Percentiles rank a stretch among this genome's conserved stretches.
These are phyloP conservation scores for Campylorhamphus procurvoides DNA, from an alignment of 2,113 vertebrate species.

Conservation along the genomic window DNA sequence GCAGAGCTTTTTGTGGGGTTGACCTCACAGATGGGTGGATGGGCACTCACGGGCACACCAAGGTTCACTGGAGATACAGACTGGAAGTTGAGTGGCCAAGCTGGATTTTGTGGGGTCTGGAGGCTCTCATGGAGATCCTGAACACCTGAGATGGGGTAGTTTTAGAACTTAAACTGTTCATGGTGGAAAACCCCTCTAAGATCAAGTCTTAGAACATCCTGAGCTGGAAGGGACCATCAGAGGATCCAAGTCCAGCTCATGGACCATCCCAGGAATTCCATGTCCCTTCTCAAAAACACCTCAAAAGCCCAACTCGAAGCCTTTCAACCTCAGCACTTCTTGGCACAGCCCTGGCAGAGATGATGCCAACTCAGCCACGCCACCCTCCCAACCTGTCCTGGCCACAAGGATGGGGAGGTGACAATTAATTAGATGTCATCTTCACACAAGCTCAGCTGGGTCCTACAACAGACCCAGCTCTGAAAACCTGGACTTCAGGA, in stretches of 20 bases:
- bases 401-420: too few relatives aligned
- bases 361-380: too few relatives aligned
- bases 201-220: background rate
- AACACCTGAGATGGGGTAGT: background rate
- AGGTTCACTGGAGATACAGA: background rate
- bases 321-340: too few relatives aligned
- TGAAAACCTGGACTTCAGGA: background rate
- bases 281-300: too few relatives aligned
- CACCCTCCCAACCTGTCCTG: background rate
- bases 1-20: background rate
- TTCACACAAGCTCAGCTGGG: background rate
- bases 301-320: too few relatives aligned
- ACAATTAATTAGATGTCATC: background rate
- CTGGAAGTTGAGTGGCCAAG: accelerated
- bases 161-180: background rate
- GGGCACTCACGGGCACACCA: background rate
- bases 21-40: background rate
- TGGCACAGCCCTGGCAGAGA: too few relatives aligned
- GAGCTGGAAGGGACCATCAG: too few relatives aligned
- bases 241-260: too few relatives aligned
- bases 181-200: background rate
- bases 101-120: background rate
- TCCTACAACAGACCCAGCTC: background rate
- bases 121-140: background rate
- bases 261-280: too few relatives aligned